A percentile compares a stretch with the other conserved stretches of the same genome.
These are phyloP conservation scores for Cyrtodaria siliqua DNA, from an alignment of 2,888 invertebrate genomes.

Conservation along the genomic window DNA sequence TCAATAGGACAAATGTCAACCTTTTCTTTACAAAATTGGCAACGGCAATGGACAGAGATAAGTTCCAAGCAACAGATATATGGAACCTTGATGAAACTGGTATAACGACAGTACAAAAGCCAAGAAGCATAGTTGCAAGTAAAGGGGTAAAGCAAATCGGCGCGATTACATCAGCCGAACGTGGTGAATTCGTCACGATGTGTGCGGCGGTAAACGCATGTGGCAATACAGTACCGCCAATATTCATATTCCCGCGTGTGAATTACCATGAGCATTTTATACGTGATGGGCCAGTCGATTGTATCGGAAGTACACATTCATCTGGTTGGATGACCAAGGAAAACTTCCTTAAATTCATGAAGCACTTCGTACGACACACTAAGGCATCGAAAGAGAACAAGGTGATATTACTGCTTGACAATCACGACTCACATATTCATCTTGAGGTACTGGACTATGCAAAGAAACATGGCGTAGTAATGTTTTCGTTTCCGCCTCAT, in stretches of 20 bases:
- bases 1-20: constrained; percentile 21
- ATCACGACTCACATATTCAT: no score
- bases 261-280: constrained; percentile 2
- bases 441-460: no score
- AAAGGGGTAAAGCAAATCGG: constrained; percentile 33
- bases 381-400: no score
- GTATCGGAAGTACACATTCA: background rate
- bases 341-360: background rate
- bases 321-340: constrained; percentile 17
- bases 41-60: constrained; percentile 3
- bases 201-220: constrained; percentile 17
- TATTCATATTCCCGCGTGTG: constrained; percentile 11
- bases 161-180: constrained; percentile 21
- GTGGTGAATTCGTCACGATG: constrained; percentile 2
- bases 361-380: no score
- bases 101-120: constrained; percentile 5
- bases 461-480: no score
- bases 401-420: no score
- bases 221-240: constrained; percentile 22
- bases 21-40: constrained; percentile 43
- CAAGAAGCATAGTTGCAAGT: constrained; percentile 10
- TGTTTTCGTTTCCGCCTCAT: no score
- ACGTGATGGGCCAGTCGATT: background rate
- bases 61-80: constrained; percentile 2
- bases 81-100: constrained; percentile 23